A percentile compares a stretch with the other conserved stretches of the same genome.
Conservation (phyloP, 2,888 invertebrate genomes). For the Blomia tropicalis region DNA sequence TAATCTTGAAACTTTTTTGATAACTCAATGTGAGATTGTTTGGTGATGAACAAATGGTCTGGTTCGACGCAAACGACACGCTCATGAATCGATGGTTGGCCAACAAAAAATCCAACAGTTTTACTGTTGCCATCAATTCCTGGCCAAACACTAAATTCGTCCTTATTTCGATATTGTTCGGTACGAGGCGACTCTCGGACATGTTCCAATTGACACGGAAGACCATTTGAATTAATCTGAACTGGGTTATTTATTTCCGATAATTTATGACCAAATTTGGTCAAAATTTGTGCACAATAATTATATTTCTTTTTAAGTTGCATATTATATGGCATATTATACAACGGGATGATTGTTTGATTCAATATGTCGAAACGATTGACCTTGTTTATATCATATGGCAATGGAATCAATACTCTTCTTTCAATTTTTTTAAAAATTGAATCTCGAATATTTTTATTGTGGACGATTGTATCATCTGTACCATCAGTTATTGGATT, state of each 20-base stretch:
- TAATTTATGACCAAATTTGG: slow-evolving; percentile 26
- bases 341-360: slow-evolving; percentile 32
- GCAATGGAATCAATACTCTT: not conserved
- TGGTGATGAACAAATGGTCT: slow-evolving; percentile 33
- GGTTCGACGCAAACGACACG: slow-evolving; percentile 33
- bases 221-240: slow-evolving; percentile 17
- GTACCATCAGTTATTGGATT: not conserved
- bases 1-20: slow-evolving; percentile 36
- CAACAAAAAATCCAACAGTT: slow-evolving; percentile 37
- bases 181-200: slow-evolving; percentile 34
- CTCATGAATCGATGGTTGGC: slow-evolving; percentile 30
- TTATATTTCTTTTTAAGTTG: slow-evolving; percentile 31
- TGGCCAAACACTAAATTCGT: slow-evolving; percentile 35
- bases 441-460: not conserved
- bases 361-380: slow-evolving; percentile 23
- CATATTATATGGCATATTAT: slow-evolving; percentile 33
- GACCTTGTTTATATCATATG: slow-evolving; percentile 15
- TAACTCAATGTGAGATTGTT: slow-evolving; percentile 33
- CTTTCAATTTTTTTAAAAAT: not conserved
- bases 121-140: slow-evolving; percentile 36
- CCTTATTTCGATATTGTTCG: slow-evolving; percentile 36
- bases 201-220: slow-evolving; percentile 31
- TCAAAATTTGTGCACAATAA: slow-evolving; percentile 23
- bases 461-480: not conserved
- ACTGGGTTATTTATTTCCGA: slow-evolving; percentile 19